Evolutionary conservation across 2,113 vertebrate species (phyloP).

Genomic region (Zingel zingel): DNA sequence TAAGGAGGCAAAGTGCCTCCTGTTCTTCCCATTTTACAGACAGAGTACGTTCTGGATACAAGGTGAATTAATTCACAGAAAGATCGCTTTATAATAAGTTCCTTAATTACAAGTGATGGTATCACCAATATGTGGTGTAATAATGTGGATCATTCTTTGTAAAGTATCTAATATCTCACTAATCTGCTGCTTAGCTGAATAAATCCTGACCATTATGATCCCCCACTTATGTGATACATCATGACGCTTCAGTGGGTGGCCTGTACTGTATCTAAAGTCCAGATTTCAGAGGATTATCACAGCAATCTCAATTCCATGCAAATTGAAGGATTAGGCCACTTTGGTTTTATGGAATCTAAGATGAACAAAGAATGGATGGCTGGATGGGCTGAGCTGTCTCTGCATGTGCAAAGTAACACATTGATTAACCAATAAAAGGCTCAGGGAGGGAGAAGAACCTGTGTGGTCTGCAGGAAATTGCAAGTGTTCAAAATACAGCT

Average conservation of each 20-base stretch:
- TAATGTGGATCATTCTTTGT: conserved; percentile 53
- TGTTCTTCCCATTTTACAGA: conserved; percentile 5
- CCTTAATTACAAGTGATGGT: conserved; percentile 50
- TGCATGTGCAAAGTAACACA: conserved; percentile 29
- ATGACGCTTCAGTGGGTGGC: conserved; percentile 31
- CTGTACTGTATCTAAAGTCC: conserved; percentile 54
- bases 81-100: conserved; percentile 29
- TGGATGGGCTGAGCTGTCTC: conserved; percentile 14
- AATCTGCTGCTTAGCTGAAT: conserved; percentile 67
- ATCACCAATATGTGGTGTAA: conserved; percentile 34
- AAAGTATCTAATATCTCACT: conserved; percentile 64
- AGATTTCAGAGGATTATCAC: conserved; percentile 68
- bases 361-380: background rate
- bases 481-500: conserved; percentile 1
- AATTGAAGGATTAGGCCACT: conserved; percentile 1
- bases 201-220: conserved; percentile 66
- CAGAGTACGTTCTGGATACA: conserved; percentile 8
- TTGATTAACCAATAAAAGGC: conserved; percentile 54
- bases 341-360: conserved; percentile 10
- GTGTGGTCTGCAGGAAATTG: conserved; percentile 18
- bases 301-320: conserved; percentile 53
- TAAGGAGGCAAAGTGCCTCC: conserved; percentile 22
- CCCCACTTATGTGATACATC: conserved; percentile 41
- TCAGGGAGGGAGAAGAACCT: conserved; percentile 16
- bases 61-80: conserved; percentile 41